Evolutionary conservation across 2,113 vertebrate genomes (phyloP).

Genomic region (Dicentrarchus labrax): DNA sequence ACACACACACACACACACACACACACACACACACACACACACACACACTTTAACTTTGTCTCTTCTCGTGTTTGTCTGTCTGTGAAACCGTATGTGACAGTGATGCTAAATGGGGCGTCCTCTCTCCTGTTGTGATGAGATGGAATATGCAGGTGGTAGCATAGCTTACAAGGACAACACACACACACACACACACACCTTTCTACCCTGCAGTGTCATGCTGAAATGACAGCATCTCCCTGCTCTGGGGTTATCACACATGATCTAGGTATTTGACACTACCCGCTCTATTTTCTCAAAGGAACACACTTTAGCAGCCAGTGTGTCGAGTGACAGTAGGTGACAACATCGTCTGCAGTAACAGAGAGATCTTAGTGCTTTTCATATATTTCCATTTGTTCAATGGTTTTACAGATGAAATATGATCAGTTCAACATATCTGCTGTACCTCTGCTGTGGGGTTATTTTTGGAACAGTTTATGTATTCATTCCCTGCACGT

Average conservation of each 20-base stretch:
- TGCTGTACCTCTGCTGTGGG: background rate
- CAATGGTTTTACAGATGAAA: background rate
- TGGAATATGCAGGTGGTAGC: constrained; percentile 60
- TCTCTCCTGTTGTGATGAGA: constrained; percentile 63
- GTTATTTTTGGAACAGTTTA: constrained; percentile 41
- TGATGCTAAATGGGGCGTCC: constrained; percentile 72
- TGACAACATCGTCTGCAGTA: background rate
- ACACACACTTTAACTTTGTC: constrained; percentile 29
- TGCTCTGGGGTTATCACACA: constrained; percentile 39
- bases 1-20: background rate
- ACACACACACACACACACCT: constrained; percentile 6
- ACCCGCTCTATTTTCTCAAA: background rate
- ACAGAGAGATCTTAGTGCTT: background rate
- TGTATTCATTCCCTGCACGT: constrained; percentile 18
- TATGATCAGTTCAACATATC: background rate
- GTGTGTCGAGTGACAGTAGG: background rate
- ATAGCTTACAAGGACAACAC: constrained; percentile 15
- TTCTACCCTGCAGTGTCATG: constrained; percentile 23
- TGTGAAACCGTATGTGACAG: constrained; percentile 73
- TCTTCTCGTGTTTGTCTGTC: constrained; percentile 57
- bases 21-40: background rate
- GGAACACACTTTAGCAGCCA: background rate
- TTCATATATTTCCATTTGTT: background rate
- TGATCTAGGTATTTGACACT: constrained; percentile 34
- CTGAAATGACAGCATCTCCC: constrained; percentile 44